Evolutionary conservation across 2,888 invertebrate species (phyloP), one percentile per base, ranked within the genome.

Genomic region (Drosophila antonietae): DNA sequence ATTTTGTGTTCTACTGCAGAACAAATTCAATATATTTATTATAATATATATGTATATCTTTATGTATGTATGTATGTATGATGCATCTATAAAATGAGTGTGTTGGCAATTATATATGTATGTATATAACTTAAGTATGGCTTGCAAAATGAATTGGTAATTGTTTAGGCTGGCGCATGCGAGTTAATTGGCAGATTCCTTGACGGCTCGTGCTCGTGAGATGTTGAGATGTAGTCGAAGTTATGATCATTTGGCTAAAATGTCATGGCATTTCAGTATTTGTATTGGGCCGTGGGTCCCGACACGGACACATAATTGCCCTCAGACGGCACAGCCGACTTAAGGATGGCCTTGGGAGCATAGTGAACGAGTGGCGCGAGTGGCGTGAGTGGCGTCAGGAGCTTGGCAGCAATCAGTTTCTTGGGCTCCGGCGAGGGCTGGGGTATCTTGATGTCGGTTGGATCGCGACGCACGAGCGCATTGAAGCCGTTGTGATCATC

Each of bases 401-500:
- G 63, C 56, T 91, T 90, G 51, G 84, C 59, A 6, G 79, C 79
- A 56, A 91, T 62, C 39, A 91, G 47, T 39, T 91, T 90, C 68
- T 88, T 86, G 20, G 76, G 78, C 23, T 81, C 66, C 49, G 64
- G 51, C n/a, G 78, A 77, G 0, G 78, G 86, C 52, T 88, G 87
- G 0, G 92, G 92, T n/a, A 92, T 91, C 72, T 91, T 91, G 46
- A 91, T 91, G 59, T 90, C 78, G 3, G 93, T 93, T n/a, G 93
- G 93, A 80, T 94, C 93, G 44, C 93, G 93, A 68, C 92, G 92
- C 2, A 94, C 94, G 44, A 94, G 85, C 5, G 94, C 94, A 82
- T 94, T 93, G 91, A 94, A 94, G 64, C 94, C 94, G 70, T 90
- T 93, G 78, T 93, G 93, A n/a, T 93, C 91, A 82, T 94, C 94